Evolutionary conservation across 2,888 invertebrate species (phyloP).

Genomic region (Urechis unicinctus): DNA sequence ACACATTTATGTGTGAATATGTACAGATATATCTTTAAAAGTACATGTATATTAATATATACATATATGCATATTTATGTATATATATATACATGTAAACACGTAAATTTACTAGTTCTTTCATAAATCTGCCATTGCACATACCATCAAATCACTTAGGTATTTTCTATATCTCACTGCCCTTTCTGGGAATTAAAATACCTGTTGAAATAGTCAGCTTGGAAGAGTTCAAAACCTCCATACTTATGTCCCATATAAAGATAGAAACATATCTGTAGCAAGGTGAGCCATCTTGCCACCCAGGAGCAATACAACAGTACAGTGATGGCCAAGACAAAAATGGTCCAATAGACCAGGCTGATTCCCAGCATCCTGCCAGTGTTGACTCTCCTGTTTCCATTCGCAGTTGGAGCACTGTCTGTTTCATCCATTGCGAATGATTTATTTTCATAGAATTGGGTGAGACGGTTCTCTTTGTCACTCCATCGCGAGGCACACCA

Average conservation of each 20-base stretch:
- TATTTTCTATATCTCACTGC: too few species aligned
- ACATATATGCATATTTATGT: too few species aligned
- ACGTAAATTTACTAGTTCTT: too few species aligned
- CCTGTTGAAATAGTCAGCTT: slow-evolving; percentile 5
- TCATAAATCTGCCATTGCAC: too few species aligned
- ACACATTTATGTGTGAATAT: too few species aligned
- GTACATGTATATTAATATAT: too few species aligned
- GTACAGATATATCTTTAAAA: too few species aligned
- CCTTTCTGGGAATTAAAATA: background rate
- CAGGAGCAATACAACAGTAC: background rate
- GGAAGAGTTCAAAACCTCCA: slow-evolving; percentile 5
- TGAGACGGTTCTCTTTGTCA: slow-evolving; percentile 47
- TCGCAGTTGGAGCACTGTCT: background rate
- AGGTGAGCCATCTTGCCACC: background rate
- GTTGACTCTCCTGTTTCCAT: too few species aligned
- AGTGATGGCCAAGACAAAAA: background rate
- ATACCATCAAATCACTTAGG: too few species aligned
- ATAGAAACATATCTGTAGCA: background rate
- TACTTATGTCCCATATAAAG: slow-evolving; percentile 1
- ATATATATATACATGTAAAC: too few species aligned
- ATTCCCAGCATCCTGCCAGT: background rate
- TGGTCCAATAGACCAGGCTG: slow-evolving; percentile 2
- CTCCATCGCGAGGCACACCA: slow-evolving; percentile 49
- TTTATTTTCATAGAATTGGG: slow-evolving; percentile 15
- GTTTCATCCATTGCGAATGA: background rate